These are phyloP conservation scores for Pangasianodon gigas DNA, from an alignment of 2,113 vertebrate species.

Conservation along the genomic window DNA sequence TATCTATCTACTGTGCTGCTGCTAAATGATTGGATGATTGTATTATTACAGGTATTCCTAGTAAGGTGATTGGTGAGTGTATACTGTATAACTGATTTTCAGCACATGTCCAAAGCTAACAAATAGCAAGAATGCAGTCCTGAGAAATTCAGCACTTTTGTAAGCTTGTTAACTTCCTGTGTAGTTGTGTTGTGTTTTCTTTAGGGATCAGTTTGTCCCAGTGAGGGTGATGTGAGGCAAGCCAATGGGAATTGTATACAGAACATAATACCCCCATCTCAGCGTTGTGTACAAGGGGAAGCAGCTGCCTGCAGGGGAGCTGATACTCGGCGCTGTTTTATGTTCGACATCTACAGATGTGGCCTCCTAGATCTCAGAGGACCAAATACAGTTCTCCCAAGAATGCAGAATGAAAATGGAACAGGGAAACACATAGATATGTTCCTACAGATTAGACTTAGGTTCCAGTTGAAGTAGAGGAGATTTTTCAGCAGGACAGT, in stretches of 20 bases:
- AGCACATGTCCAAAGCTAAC: not conserved
- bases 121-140: not conserved
- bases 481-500: not conserved
- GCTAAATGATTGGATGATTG: not conserved
- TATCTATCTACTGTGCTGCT: not conserved
- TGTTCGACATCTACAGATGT: slow-evolving; percentile 17
- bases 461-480: not conserved
- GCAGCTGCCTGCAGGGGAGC: slow-evolving; percentile 18
- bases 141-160: not conserved
- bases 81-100: not conserved
- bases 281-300: slow-evolving; percentile 14
- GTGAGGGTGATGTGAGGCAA: not conserved
- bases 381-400: not conserved
- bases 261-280: not conserved
- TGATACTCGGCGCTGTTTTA: not conserved
- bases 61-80: not conserved
- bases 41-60: not conserved
- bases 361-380: not conserved
- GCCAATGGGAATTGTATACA: not conserved
- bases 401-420: not conserved
- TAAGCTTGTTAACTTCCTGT: not conserved
- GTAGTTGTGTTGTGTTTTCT: slow-evolving; percentile 1
- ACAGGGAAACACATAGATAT: not conserved
- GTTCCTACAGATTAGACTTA: not conserved
- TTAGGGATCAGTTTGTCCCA: not conserved